Percentiles rank a stretch among this genome's conserved stretches.
Evolutionary conservation across 2,113 vertebrate genomes (phyloP).

Genomic region (Apeltes quadracus): DNA sequence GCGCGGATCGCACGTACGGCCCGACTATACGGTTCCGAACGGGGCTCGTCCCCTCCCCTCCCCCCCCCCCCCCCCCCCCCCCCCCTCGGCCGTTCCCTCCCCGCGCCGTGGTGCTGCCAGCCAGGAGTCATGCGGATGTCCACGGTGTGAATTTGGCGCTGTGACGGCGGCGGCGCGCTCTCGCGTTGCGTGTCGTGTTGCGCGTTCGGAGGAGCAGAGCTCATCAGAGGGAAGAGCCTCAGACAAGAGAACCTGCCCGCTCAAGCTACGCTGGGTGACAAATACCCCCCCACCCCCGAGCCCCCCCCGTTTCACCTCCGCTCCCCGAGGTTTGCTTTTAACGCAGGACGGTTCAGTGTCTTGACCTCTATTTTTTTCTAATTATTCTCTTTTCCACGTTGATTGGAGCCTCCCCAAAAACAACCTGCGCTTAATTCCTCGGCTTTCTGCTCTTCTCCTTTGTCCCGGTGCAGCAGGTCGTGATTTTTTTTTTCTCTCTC

Average conservation of each 20-base stretch:
- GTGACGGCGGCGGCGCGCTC: conserved; percentile 47
- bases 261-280: conserved; percentile 46
- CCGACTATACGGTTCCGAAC: too few relatives aligned
- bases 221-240: conserved; percentile 30
- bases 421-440: conserved; percentile 58
- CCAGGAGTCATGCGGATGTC: conserved; percentile 28
- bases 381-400: conserved; percentile 44
- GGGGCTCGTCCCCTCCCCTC: too few relatives aligned
- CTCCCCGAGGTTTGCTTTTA: conserved; percentile 31
- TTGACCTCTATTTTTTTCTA: conserved; percentile 38
- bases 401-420: conserved; percentile 31
- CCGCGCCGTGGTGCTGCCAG: neutral
- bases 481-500: conserved; percentile 58
- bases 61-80: too few relatives aligned
- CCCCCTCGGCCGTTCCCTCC: too few relatives aligned
- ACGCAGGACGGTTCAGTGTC: conserved; percentile 49
- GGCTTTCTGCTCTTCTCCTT: conserved; percentile 66
- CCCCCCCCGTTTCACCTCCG: neutral
- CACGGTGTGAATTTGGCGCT: conserved; percentile 45
- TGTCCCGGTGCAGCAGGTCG: conserved; percentile 68
- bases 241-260: conserved; percentile 49
- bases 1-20: neutral
- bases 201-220: conserved; percentile 50
- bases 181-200: conserved; percentile 74
- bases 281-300: neutral